phyloP scores from a whole-genome alignment of 1,140 invertebrate genomes.

The Eciton burchellii region DNA sequence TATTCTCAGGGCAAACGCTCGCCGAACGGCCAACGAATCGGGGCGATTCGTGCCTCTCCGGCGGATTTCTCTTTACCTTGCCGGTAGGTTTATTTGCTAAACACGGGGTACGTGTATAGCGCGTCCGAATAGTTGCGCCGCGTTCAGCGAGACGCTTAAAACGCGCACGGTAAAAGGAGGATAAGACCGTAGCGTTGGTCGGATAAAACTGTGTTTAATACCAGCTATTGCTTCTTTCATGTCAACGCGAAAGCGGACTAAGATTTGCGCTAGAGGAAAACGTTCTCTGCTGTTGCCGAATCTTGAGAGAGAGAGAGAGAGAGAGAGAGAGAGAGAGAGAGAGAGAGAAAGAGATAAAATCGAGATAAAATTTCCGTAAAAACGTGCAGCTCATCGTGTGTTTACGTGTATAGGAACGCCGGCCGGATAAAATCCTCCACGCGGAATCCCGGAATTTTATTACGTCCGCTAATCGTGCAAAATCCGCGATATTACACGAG shows the following conservation, averaged over 20 bases:
- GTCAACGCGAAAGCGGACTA: background rate
- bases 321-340: no score
- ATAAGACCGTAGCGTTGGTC: background rate
- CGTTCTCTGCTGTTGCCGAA: background rate
- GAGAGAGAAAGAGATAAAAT: no score
- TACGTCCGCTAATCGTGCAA: no score
- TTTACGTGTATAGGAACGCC: no score
- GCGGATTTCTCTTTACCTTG: conserved; percentile 6
- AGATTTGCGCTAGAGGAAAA: background rate
- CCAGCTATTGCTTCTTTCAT: background rate
- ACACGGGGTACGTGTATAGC: background rate
- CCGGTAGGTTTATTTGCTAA: conserved; percentile 11
- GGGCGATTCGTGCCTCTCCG: conserved; percentile 9
- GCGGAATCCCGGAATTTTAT: no score
- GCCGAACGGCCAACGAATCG: conserved; percentile 2
- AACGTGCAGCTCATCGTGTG: background rate
- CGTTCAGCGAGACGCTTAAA: background rate
- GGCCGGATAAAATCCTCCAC: no score
- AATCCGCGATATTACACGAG: conserved; percentile 1
- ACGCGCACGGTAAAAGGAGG: background rate
- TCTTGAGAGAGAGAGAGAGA: no score
- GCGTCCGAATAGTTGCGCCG: background rate
- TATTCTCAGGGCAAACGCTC: conserved; percentile 26
- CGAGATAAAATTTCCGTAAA: background rate
- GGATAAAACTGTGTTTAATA: background rate